Conservation (phyloP, 2,113 vertebrate genomes). For the Colossoma macropomum region DNA sequence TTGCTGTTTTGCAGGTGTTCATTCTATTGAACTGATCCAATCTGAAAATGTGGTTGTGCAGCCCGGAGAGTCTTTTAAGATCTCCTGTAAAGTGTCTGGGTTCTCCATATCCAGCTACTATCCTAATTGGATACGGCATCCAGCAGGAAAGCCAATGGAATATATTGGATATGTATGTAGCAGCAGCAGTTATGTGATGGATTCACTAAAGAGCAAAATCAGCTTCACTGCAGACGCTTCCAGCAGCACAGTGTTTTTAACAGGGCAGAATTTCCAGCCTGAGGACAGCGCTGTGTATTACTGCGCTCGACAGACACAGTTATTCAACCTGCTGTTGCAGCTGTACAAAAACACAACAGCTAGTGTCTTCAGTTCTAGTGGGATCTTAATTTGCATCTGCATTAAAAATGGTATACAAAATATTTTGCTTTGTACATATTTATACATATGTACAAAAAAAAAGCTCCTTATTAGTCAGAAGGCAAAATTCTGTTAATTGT, state of each 20-base stretch:
- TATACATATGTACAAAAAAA: too few species aligned
- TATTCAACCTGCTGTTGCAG: background rate
- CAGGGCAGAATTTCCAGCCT: background rate
- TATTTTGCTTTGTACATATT: too few species aligned
- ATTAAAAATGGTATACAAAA: too few species aligned
- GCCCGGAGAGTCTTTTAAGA: conserved; percentile 12
- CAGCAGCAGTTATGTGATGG: background rate
- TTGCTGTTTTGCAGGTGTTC: background rate
- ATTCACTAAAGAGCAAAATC: background rate
- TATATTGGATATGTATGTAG: too few species aligned
- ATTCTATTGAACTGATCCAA: conserved; percentile 41
- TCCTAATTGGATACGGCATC: conserved; percentile 23
- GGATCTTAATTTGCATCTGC: too few species aligned
- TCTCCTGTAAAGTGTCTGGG: conserved; percentile 32
- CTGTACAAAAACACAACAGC: background rate
- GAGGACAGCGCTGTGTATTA: conserved; percentile 12
- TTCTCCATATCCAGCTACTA: background rate
- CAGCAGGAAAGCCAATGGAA: background rate
- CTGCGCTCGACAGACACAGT: background rate
- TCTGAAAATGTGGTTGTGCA: background rate
- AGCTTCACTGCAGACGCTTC: background rate
- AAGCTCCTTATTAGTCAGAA: too few species aligned
- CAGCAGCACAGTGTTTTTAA: background rate
- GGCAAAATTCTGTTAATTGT: too few species aligned
- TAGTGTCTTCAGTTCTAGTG: too few species aligned